Base-by-base conservation (phyloP, 2,888 invertebrate species). In the Palloptera scutellata region DNA sequence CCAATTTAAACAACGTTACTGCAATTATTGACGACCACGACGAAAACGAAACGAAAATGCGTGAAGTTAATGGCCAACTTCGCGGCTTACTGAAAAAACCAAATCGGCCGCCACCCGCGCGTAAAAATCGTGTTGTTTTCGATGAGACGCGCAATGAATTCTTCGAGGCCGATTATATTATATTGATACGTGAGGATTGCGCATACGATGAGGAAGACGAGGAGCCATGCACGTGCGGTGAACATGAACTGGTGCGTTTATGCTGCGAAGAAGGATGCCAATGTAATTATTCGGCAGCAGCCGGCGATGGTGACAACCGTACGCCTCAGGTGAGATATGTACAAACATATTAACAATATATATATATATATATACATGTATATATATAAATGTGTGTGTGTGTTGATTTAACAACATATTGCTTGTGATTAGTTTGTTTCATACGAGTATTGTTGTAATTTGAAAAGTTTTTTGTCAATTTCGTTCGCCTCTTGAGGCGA, bases 131-230 rank as follows among this genome's bases (percentile, higher is more conserved):
- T 66, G 95, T 95, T 30, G 91, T 94, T 63, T 95, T 95, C 81
- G 94, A 95, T 82, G 95, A 95, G 86, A 93, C 91, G 79, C 90
- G 92, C 64, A 95, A 95, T 86, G 93, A 94, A 83, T 95, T 94
- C 86, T 95, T 95, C 84, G 95, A 95, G 77, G 95, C 95, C 62
- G 95, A 95, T 86, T 95, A 95, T 81, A 95, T 95, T 79, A 95
- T 95, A 77, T 88, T 95, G 72, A 94, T 95, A 72, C 90, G 95
- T 70, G 95, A 95, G 82, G 95, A 95, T 83, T 94, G 94, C 80
- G 91, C 91, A 77, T 92, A 91, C 80, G 94, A 93, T 68, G 93
- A 93, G 78, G 94, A 93, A 80, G 89, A 89, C 71, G 88, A 89
- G 75, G 91, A 90, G 82, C 89, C 90, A 67, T 93, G 93, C 78